phyloP scores from a whole-genome alignment of 2,113 vertebrate species.

The Pygathrix nemaeus region DNA sequence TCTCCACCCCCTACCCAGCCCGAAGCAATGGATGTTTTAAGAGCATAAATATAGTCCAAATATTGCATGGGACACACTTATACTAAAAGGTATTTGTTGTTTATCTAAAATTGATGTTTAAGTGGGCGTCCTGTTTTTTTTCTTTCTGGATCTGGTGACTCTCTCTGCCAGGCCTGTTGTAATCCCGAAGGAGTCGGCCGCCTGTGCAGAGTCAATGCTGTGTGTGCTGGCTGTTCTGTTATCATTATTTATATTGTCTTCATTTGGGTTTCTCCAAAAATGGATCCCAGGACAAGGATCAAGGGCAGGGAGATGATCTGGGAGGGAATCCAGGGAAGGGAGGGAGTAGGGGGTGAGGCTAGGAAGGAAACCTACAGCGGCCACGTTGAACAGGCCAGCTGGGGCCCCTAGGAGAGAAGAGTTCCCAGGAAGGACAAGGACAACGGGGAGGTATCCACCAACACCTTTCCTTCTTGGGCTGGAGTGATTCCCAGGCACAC shows the following conservation, averaged over 20 bases:
- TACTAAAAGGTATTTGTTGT: background rate
- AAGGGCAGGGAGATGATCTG: background rate
- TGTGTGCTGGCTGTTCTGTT: background rate
- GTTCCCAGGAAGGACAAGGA: accelerated
- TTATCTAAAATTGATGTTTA: background rate
- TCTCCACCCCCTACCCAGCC: background rate
- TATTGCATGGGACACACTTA: background rate
- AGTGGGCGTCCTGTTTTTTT: background rate
- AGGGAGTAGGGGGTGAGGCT: background rate
- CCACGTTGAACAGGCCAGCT: accelerated
- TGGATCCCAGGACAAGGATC: background rate
- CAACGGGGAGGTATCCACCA: accelerated
- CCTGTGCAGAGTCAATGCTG: accelerated
- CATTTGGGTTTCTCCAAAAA: background rate
- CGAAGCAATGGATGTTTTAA: background rate
- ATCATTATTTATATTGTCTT: background rate
- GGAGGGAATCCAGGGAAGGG: background rate
- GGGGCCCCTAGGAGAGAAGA: background rate
- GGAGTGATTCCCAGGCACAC: background rate
- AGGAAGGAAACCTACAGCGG: background rate
- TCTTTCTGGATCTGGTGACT: background rate
- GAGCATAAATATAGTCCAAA: background rate
- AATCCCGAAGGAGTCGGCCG: no score
- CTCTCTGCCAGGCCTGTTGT: background rate
- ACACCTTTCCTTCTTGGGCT: background rate